Evolutionary conservation across 1,140 invertebrate genomes (phyloP).

Genomic region (Drosophila saltans): DNA sequence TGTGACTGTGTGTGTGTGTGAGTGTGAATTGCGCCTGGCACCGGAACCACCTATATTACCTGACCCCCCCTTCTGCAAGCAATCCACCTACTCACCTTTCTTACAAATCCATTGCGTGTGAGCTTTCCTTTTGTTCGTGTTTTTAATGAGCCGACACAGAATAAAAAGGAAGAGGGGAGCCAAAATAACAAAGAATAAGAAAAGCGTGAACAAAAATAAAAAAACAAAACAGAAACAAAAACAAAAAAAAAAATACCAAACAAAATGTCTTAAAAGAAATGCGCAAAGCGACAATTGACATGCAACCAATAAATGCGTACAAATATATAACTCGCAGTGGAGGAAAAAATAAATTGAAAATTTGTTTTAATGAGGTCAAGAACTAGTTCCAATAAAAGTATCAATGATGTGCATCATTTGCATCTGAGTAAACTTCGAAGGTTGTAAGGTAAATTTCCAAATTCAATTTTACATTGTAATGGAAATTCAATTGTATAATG

Average conservation of each 20-base stretch:
- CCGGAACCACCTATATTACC: conserved; percentile 34
- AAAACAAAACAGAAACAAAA: conserved; percentile 5
- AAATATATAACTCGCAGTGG: neutral
- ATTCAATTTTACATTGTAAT: too few relatives aligned
- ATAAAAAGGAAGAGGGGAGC: conserved; percentile 9
- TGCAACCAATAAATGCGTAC: conserved; percentile 43
- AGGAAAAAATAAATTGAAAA: too few relatives aligned
- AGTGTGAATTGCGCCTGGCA: conserved; percentile 42
- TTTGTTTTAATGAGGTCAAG: too few relatives aligned
- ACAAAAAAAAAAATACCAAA: conserved; percentile 3
- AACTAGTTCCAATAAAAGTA: too few relatives aligned
- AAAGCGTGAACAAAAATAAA: conserved; percentile 15
- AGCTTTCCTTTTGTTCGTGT: conserved; percentile 29
- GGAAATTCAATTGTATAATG: too few relatives aligned
- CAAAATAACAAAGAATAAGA: conserved; percentile 11
- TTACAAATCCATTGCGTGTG: conserved; percentile 17
- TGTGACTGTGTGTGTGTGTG: conserved; percentile 46
- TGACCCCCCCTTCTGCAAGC: neutral
- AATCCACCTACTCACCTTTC: neutral
- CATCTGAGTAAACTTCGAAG: too few relatives aligned
- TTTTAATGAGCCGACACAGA: conserved; percentile 54
- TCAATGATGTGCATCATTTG: too few relatives aligned
- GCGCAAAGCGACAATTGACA: conserved; percentile 65
- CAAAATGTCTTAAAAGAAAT: conserved; percentile 30
- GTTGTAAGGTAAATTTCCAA: too few relatives aligned